Conservation (phyloP, 2,797 vertebrate genomes). For the Diceros bicornis region DNA sequence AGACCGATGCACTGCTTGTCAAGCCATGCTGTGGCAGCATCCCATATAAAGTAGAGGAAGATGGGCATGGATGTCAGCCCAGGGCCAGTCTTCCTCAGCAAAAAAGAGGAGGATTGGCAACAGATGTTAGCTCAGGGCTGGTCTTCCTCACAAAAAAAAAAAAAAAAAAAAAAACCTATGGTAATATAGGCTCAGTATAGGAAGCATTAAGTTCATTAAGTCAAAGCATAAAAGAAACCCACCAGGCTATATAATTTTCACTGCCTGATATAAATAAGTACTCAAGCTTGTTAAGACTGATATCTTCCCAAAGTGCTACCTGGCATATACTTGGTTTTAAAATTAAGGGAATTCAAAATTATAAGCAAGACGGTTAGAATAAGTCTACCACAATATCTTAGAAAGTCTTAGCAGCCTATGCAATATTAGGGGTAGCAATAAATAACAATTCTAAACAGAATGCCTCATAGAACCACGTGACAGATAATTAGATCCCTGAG, state of each 20-base stretch:
- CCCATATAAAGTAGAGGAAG: no score
- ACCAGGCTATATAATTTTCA: background rate
- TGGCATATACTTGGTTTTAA: background rate
- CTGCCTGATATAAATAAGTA: background rate
- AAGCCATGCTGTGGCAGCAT: no score
- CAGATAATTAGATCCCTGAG: background rate
- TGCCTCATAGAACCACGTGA: background rate
- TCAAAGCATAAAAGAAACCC: background rate
- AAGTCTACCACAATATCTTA: background rate
- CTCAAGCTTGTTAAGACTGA: background rate
- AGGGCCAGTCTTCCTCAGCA: no score
- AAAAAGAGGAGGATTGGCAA: no score
- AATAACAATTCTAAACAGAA: background rate
- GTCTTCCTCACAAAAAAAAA: no score
- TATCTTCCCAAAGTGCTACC: background rate
- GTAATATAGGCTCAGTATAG: no score
- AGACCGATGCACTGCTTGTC: no score
- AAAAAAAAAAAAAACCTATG: background rate
- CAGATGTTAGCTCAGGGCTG: no score
- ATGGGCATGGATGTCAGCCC: no score
- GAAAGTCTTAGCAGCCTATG: background rate
- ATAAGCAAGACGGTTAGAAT: background rate
- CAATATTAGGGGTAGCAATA: background rate
- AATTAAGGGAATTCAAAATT: background rate
- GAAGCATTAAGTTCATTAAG: background rate